These are phyloP conservation scores for Rallus crepitans DNA, from an alignment of 2,797 vertebrate species.

Conservation along the genomic window DNA sequence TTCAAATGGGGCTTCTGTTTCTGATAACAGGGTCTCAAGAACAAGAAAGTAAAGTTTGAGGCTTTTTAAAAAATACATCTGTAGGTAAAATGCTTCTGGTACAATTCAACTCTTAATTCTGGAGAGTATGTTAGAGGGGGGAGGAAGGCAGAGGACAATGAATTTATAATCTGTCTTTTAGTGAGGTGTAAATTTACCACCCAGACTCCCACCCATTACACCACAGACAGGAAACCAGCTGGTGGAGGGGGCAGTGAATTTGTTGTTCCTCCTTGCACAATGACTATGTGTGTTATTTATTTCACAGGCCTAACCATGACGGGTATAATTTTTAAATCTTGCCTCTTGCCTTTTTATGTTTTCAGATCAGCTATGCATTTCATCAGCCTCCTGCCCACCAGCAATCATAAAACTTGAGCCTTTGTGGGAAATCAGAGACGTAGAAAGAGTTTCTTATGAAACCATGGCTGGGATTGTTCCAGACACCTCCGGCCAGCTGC, in stretches of 20 bases:
- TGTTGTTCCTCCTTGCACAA: constrained; percentile 51
- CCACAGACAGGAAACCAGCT: constrained; percentile 65
- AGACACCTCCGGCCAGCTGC: constrained; percentile 66
- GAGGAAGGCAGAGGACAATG: background rate
- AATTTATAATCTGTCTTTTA: constrained; percentile 50
- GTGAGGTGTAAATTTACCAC: constrained; percentile 39
- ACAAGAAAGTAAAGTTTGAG: background rate
- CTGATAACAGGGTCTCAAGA: background rate
- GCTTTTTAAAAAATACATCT: background rate
- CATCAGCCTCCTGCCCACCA: constrained; percentile 61
- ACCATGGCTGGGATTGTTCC: constrained; percentile 56
- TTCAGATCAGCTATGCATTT: constrained; percentile 50
- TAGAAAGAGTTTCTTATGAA: constrained; percentile 67
- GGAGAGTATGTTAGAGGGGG: background rate
- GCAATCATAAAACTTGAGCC: constrained; percentile 48
- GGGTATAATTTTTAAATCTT: constrained; percentile 41
- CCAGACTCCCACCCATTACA: constrained; percentile 34
- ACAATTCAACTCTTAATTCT: background rate
- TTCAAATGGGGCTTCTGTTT: background rate
- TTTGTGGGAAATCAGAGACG: constrained; percentile 48
- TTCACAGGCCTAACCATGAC: constrained; percentile 47
- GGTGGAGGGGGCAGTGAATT: constrained; percentile 25
- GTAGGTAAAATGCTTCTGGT: background rate
- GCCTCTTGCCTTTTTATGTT: constrained; percentile 45
- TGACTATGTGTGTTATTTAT: constrained; percentile 50